Evolutionary conservation across 2,113 vertebrate genomes (phyloP), one percentile per base, ranked within the genome.

Genomic region (Stomatorhinus ivindoensis): DNA sequence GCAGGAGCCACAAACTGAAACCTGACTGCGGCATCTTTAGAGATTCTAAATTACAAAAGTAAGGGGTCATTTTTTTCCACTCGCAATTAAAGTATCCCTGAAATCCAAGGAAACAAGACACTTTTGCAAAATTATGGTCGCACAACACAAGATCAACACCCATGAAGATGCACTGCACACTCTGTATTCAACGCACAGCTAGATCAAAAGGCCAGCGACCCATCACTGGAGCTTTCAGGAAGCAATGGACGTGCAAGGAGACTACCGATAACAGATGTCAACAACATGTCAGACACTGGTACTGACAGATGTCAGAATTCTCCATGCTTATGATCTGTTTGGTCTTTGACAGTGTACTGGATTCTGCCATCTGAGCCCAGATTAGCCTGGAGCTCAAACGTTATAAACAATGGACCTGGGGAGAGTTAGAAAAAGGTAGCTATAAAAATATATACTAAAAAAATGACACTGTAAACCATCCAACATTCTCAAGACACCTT

Each of bases 231-330:
- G 61, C 46, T 69, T 65, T 88, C 87, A 27, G 55, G 35, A 39
- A 50, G 39, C 61, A 85, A 84, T 35, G 53, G 44, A 51, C 88
- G 88, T 88, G 51, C 76, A 42, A 51, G 87, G 47, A 83, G 89
- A 83, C 87, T 84, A 9, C 87, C 15, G 89, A 87, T 83, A 88
- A 61, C 44, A 90, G 82, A 88, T 88, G 89, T 90, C 89, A 88
- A 69, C 89, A 88, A 15, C 76, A 19, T 84, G 73, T 83, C 53
- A 85, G 73, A 85, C 46, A 82, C 82, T 46, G 35, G 42, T 76
- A 24, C 73, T 84, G 87, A 65, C 89, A 87, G 73, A 90, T 90
- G 89, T 88, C 86, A 84, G 58, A 90, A 80, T 27, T 39, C 10
- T 88, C 89, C 87, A 55, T 88, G 89, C 44, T 55, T 55, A 27